phyloP scores from a whole-genome alignment of 1,140 invertebrate genomes.

The Drosophila trapezifrons region DNA sequence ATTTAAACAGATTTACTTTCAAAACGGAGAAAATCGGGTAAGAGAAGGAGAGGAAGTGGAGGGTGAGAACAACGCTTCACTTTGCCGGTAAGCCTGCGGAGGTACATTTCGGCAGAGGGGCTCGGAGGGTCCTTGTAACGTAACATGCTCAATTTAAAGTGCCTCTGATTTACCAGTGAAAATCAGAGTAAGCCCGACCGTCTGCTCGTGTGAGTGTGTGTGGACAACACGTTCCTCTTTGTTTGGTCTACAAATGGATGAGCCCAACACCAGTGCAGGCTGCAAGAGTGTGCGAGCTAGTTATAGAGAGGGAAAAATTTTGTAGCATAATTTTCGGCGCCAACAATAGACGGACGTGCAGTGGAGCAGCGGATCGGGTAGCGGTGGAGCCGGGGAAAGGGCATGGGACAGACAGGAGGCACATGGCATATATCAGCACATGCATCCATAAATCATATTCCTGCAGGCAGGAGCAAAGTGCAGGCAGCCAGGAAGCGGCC shows the following conservation, averaged over 20 bases:
- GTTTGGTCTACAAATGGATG: constrained; percentile 77
- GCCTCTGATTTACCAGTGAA: constrained; percentile 65
- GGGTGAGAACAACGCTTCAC: constrained; percentile 17
- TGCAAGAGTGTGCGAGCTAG: constrained; percentile 16
- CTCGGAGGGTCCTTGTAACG: constrained; percentile 44
- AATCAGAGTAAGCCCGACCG: constrained; percentile 19
- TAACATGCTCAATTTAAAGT: constrained; percentile 78
- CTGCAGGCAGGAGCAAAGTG: constrained; percentile 71
- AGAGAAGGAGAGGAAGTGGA: constrained; percentile 4
- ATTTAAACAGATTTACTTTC: constrained; percentile 58
- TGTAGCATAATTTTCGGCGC: constrained; percentile 82
- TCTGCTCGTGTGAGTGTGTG: constrained; percentile 28
- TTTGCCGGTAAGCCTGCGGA: constrained; percentile 44
- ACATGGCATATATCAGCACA: constrained; percentile 80
- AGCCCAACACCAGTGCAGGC: constrained; percentile 42
- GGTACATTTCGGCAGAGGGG: constrained; percentile 15
- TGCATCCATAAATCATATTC: constrained; percentile 83
- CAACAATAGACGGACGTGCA: constrained; percentile 67
- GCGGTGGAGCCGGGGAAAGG: not conserved
- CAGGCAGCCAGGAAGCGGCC: constrained; percentile 71
- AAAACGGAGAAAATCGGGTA: constrained; percentile 19
- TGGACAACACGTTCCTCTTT: constrained; percentile 67
- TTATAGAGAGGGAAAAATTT: constrained; percentile 66
- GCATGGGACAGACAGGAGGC: constrained; percentile 46
- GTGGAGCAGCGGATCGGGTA: constrained; percentile 6